Evolutionary conservation across 2,113 vertebrate species (phyloP), one percentile per base, ranked within the genome.

Genomic region (Carettochelys insculpta): DNA sequence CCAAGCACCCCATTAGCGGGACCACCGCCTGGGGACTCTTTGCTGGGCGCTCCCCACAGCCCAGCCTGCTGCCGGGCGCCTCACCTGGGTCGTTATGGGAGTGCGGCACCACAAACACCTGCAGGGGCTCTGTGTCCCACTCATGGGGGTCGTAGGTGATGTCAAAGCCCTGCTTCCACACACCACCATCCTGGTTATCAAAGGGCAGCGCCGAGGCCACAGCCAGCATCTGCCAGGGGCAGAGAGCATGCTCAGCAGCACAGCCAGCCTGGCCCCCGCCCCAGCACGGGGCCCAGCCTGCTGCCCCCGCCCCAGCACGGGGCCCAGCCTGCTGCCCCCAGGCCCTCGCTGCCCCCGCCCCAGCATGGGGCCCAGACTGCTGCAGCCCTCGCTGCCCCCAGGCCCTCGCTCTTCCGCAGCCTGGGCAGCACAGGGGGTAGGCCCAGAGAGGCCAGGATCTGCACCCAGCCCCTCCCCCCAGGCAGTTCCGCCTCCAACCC

Each of bases 151-250:
- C 98, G 0, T 99, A 99, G 27, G 98, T 98, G 94, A 99, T 99
- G 76, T 99, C 99, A 0, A 99, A 99, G 89, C 99, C 99, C 93
- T 99, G 99, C 94, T 99, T 99, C 99, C 99, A 99, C n/a, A 99
- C 99, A 0, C 99, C 99, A 0, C 99, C 99, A 0, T 99, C 99
- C 91, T 98, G 97, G 52, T 99, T 99, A 97, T 99, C 99, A 68
- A 99, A 99, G 0, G 98, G 98, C 93, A 99, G 96, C 85, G 98
- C 94, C 48, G 99, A 98, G 12, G 98, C 98, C 51, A 99, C 97
- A 0, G 98, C 97, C 94, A 99, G 95, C 99, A 99, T 99, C 99
- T 99, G 97, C 94, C 95, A 9, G n/a, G 73, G 77, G 2, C 52
- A 34, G 41, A 85, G 45, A 81, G 24, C 25, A 7, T 6, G 56